phyloP scores from a whole-genome alignment of 2,888 invertebrate genomes.

The Hypselothyrea guttata region DNA sequence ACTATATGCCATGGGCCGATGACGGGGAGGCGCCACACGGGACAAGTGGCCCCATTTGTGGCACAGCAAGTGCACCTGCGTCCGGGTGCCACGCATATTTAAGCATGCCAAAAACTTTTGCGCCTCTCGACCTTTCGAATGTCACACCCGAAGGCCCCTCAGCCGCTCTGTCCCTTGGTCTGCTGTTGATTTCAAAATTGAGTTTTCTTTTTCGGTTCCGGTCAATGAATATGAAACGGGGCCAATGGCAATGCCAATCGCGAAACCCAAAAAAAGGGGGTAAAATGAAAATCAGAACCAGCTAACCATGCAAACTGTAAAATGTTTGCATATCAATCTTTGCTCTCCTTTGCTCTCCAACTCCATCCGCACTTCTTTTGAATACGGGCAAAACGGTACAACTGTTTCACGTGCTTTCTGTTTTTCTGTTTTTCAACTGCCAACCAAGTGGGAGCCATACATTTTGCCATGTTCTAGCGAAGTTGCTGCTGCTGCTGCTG shows the following conservation, averaged over 20 bases:
- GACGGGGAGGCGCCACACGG: not conserved
- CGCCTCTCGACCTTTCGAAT: slow-evolving; percentile 32
- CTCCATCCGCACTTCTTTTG: not conserved
- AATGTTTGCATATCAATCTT: slow-evolving; percentile 75
- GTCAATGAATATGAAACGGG: slow-evolving; percentile 46
- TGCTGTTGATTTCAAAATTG: slow-evolving; percentile 39
- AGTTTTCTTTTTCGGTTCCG: slow-evolving; percentile 46
- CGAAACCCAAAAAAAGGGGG: slow-evolving; percentile 4
- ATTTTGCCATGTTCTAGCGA: slow-evolving; percentile 58
- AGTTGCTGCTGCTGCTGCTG: slow-evolving; percentile 31
- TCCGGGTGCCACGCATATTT: slow-evolving; percentile 66
- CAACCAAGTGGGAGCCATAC: slow-evolving; percentile 69
- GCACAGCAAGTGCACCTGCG: slow-evolving; percentile 55
- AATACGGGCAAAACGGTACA: slow-evolving; percentile 22
- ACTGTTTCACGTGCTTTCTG: slow-evolving; percentile 38
- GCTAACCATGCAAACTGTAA: slow-evolving; percentile 62
- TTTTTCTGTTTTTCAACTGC: slow-evolving; percentile 11
- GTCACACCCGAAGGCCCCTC: not conserved
- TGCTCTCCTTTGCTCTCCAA: slow-evolving; percentile 10
- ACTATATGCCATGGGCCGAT: too few species aligned
- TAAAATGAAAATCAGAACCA: slow-evolving; percentile 48
- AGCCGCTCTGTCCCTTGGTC: not conserved
- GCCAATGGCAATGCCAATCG: slow-evolving; percentile 37
- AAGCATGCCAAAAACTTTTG: slow-evolving; percentile 54
- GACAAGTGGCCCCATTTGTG: slow-evolving; percentile 15